phyloP scores from a whole-genome alignment of 37 sponge, comb jelly and placozoan species.

The Chondrosia reniformis region DNA sequence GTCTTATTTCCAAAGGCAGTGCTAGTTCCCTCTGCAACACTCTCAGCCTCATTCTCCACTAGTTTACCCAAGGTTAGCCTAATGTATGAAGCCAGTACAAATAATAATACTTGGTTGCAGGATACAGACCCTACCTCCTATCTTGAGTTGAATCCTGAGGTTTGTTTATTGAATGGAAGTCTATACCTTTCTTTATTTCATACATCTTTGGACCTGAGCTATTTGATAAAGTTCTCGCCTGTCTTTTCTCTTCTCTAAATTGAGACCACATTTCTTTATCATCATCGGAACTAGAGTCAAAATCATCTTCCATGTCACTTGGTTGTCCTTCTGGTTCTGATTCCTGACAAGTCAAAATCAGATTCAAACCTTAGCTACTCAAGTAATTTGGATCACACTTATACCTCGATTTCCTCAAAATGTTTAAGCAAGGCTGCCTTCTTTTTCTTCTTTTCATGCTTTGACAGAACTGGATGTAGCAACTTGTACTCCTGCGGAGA shows the following conservation, averaged over 20 bases:
- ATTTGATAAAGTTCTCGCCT: neutral
- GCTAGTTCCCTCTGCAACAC: neutral
- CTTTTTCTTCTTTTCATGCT: constrained; percentile 39
- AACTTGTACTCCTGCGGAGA: constrained; percentile 57
- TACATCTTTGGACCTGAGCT: constrained; percentile 30
- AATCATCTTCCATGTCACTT: constrained; percentile 22
- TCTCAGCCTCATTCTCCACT: neutral
- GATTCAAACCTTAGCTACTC: neutral
- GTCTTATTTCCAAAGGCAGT: constrained; percentile 42
- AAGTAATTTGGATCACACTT: neutral
- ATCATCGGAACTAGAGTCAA: constrained; percentile 39
- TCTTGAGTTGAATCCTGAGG: neutral
- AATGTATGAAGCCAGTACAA: too few relatives aligned
- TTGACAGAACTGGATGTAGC: constrained; percentile 78
- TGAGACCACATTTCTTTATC: constrained; percentile 15
- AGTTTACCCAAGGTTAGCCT: neutral
- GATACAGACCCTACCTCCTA: neutral
- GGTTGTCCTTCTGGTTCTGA: constrained; percentile 37
- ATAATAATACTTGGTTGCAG: too few relatives aligned
- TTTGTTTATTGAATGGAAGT: neutral
- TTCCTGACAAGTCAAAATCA: constrained; percentile 6
- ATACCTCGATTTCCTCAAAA: constrained; percentile 12
- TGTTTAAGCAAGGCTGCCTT: constrained; percentile 28
- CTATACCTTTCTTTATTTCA: constrained; percentile 23
- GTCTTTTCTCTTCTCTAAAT: neutral